Percentiles rank a stretch among this genome's conserved stretches.
Conservation (phyloP, 2,113 vertebrate species). For the Abramis brama region DNA sequence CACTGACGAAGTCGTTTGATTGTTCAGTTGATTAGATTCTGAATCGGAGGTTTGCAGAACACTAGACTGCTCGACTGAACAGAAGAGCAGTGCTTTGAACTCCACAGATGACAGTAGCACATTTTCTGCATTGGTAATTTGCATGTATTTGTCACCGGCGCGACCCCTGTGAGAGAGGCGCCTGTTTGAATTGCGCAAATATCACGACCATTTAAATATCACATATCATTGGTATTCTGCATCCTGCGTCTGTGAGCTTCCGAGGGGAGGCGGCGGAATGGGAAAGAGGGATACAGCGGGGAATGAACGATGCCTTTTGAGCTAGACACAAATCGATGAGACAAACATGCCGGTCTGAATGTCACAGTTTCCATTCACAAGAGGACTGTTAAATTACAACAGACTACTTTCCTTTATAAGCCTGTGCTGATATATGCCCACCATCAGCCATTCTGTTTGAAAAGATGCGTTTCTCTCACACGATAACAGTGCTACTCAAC, state of each 20-base stretch:
- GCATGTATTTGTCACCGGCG: constrained; percentile 59
- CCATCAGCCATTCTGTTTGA: background rate
- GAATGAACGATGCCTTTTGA: constrained; percentile 58
- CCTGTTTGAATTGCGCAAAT: constrained; percentile 74
- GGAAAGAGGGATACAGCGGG: constrained; percentile 53
- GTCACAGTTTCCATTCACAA: constrained; percentile 73
- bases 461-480: background rate
- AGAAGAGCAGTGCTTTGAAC: constrained; percentile 4
- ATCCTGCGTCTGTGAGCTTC: constrained; percentile 53
- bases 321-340: constrained; percentile 75
- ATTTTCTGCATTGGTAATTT: constrained; percentile 42
- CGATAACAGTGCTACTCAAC: background rate
- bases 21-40: background rate
- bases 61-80: background rate
- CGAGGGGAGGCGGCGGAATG: constrained; percentile 11
- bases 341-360: constrained; percentile 75
- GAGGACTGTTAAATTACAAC: constrained; percentile 70
- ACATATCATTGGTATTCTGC: constrained; percentile 74
- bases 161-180: constrained; percentile 58
- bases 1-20: background rate
- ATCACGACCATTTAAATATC: constrained; percentile 79
- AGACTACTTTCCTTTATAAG: constrained; percentile 57
- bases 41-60: background rate
- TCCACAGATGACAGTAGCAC: background rate
- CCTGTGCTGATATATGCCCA: constrained; percentile 3